phyloP scores from a whole-genome alignment of 2,888 invertebrate species.

The Macrosoma leucophasiata region DNA sequence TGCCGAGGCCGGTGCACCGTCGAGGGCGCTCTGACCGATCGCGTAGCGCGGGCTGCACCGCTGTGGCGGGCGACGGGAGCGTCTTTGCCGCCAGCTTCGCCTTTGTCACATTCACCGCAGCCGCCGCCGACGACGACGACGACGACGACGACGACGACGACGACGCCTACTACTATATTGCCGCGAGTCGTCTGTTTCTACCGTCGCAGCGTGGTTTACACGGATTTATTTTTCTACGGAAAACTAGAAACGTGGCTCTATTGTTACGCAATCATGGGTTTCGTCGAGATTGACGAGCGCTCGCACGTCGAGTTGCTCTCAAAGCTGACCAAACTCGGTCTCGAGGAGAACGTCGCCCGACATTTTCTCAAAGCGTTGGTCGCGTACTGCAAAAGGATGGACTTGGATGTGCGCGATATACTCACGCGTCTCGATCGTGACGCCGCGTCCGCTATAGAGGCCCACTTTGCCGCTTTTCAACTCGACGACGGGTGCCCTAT shows the following conservation, averaged over 20 bases:
- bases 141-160: too few relatives aligned
- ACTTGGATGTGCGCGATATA: slow-evolving; percentile 3
- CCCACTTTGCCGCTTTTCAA: slow-evolving; percentile 5
- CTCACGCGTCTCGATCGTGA: slow-evolving; percentile 2
- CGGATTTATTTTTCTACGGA: slow-evolving; percentile 1
- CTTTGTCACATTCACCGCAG: too few relatives aligned
- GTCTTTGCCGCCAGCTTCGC: too few relatives aligned
- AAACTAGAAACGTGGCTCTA: slow-evolving; percentile 2
- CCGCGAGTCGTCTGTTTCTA: slow-evolving; percentile 3
- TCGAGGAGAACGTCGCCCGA: slow-evolving; percentile 1
- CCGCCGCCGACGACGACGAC: too few relatives aligned
- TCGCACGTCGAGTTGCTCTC: slow-evolving; percentile 1
- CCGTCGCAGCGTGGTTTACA: slow-evolving; percentile 2
- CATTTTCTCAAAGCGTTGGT: slow-evolving; percentile 2
- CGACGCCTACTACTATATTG: too few relatives aligned
- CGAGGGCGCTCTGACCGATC: too few relatives aligned
- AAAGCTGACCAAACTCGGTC: slow-evolving; percentile 1
- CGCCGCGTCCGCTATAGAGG: slow-evolving; percentile 1
- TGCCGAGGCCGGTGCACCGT: too few relatives aligned
- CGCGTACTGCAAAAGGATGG: slow-evolving; percentile 1
- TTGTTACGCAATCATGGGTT: slow-evolving; percentile 2
- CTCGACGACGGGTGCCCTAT: too few relatives aligned
- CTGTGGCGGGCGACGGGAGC: too few relatives aligned
- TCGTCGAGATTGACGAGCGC: slow-evolving; percentile 2
- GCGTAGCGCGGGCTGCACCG: too few relatives aligned